phyloP scores from a whole-genome alignment of 1,140 invertebrate species.

The Cryptotermes secundus region DNA sequence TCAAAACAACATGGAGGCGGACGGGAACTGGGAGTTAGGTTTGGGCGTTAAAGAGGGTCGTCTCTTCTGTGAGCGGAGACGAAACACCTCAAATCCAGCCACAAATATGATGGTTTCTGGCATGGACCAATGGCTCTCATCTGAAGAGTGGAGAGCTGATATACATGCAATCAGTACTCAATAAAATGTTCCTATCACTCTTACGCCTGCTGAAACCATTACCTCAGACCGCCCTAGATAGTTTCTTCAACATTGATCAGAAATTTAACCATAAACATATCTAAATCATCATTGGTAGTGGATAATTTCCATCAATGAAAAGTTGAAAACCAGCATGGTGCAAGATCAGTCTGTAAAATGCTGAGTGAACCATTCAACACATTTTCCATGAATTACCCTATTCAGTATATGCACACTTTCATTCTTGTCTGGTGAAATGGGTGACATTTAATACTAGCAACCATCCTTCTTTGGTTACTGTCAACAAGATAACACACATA shows the following conservation, averaged over 20 bases:
- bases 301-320: no score
- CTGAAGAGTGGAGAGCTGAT: slow-evolving; percentile 45
- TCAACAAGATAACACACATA: no score
- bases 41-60: background rate
- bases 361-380: no score
- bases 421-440: no score
- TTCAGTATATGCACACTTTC: no score
- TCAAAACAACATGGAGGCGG: slow-evolving; percentile 14
- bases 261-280: slow-evolving; percentile 19
- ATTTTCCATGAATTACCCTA: background rate
- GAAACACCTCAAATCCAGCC: slow-evolving; percentile 15
- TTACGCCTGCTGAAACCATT: background rate
- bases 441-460: no score
- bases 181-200: no score
- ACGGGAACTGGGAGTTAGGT: slow-evolving; percentile 16
- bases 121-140: slow-evolving; percentile 41
- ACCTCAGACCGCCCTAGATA: slow-evolving; percentile 37
- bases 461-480: no score
- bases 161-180: background rate
- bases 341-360: no score
- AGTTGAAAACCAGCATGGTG: no score
- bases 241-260: slow-evolving; percentile 27
- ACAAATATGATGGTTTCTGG: background rate
- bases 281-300: background rate
- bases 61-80: slow-evolving; percentile 52